Evolutionary conservation across 2,888 invertebrate genomes (phyloP), one percentile per base, ranked within the genome.

Genomic region (Tyria jacobaeae): DNA sequence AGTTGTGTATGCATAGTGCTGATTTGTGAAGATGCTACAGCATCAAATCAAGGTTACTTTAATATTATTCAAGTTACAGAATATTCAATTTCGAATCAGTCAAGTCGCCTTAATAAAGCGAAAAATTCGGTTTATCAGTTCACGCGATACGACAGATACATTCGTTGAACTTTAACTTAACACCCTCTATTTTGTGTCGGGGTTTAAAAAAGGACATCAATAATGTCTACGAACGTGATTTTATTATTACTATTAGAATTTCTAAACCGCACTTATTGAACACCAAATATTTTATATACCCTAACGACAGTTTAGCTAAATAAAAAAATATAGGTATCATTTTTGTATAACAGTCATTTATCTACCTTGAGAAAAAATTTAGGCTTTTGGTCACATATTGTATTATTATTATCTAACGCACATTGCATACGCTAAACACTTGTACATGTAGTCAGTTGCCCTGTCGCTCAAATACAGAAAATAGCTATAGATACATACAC

Each of bases 311-410:
- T 84, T 90, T 89, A 89, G 90, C 91, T 92, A 92, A 90, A 85
- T 92, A 92, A 93, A 93, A 92, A 93, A 92, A 92, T 92, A 92
- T 91, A 92, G 86, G 88, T 87, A 77, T 82, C 74, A 80, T 82
- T 83, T 87, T 87, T 87, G 83, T 90, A 91, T 87, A 89, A 88
- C 87, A 89, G 88, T 90, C 87, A 83, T 84, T 89, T 87, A 78
- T 81, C 87, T 90, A 91, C 80, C 76, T 82, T 83, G 84, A 83
- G 85, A 86, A 83, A 88, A 82, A 85, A 85, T 85, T 84, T 87
- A 89, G 87, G 87, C 89, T 81, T 84, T 91, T 90, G 90, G 90
- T 91, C 90, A 83, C 76, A 82, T 73, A 75, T 84, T 79, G 71
- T 73, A 71, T 75, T 70, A 60, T 59, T 62, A 17, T 44, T 44